Base-by-base conservation (phyloP, 1,140 invertebrate species). In the Drosophila hydei region DNA sequence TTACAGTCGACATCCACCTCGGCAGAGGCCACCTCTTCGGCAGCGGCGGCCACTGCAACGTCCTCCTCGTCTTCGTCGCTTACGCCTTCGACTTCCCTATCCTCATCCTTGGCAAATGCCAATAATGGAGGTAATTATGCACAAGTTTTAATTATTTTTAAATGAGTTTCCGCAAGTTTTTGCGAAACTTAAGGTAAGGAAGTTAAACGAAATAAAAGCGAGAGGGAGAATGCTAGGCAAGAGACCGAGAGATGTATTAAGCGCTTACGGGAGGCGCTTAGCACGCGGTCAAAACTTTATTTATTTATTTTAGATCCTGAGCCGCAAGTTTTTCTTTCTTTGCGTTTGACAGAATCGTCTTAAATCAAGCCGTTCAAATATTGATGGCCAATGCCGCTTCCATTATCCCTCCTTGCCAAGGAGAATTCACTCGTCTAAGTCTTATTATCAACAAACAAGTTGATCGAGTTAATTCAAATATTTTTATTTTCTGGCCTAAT, bases 111-210 rank as follows among this genome's bases (percentile, higher is more conserved):
- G 79, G 87, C 90, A 73, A 91, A 91, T 78, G 83, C 83, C 90
- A 91, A 91, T 91, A 91, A 91, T 90, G 90, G 90, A 91, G 90
- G 90, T 91, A 91, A 91, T 91, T 91, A 91, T 91, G 84, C 83
- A 89, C 69, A 91, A 90, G 75, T 91, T 91, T 91, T 91, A 91
- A 91, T 91, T 91, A 89, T 91, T 91, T 91, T 88, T 91, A 91
- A 91, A 91, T 91, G 85, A 91, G 89, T 91, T 91, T 79, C 76
- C 56, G 67, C 67, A 85, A 89, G 67, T 90, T 88, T 88, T 88
- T 43, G 43, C 14, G 30, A 47, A 54, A 68, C n/a, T n/a, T n/a
- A n/a, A n/a, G n/a, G 54, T 54, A 21, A 5, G 54, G 5, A 14
- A 42, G 6, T 42, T 6, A 16, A 42, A 42, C 43, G 54, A 42